Evolutionary conservation across 1,140 invertebrate genomes (phyloP), one percentile per base, ranked within the genome.

Genomic region (Drosophila oshimai): DNA sequence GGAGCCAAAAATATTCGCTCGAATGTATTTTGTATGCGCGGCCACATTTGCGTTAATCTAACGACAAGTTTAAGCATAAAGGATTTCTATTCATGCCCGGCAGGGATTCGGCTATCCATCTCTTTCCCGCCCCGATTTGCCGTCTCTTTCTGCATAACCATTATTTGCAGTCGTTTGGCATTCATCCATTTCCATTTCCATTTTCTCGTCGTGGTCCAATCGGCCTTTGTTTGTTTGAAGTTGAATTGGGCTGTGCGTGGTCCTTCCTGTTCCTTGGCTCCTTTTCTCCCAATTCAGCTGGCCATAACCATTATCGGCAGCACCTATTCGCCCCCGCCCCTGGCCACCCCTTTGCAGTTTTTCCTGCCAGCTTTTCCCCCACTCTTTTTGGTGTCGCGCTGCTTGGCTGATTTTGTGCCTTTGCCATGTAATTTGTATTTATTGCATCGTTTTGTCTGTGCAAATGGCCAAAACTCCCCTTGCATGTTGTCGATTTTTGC

Each of bases 371-470:
- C 9, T 13, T 31, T 12, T 34, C 37, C 24, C 26, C 7, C 17
- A 26, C 44, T 42, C 4, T 33, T 29, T 22, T 58, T 67, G 57
- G 41, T 74, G 45, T 73, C 44, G 50, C 50, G 33, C 62, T 69
- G 64, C 49, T 39, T 44, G 62, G 50, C 62, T 76, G 65, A 73
- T 81, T 80, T 55, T 86, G 60, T 68, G 75, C 80, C 74, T 57
- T 75, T 42, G 74, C 80, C 72, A 80, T 86, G 81, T 87, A 87
- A 87, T 87, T 87, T 87, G 81, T 87, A 87, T 87, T 87, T 87
- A 87, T 87, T 87, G 81, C 81, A 87, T 87, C 81, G 81, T 87
- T 87, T 87, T 87, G 81, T 87, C 81, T 87, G 81, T 81, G 77
- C 81, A 81, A 87, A 86, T 72, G 80, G 71, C 67, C 50, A 79